phyloP scores from a whole-genome alignment of 92 coral and sea anemone genomes.

The Epizoanthus ramosus region DNA sequence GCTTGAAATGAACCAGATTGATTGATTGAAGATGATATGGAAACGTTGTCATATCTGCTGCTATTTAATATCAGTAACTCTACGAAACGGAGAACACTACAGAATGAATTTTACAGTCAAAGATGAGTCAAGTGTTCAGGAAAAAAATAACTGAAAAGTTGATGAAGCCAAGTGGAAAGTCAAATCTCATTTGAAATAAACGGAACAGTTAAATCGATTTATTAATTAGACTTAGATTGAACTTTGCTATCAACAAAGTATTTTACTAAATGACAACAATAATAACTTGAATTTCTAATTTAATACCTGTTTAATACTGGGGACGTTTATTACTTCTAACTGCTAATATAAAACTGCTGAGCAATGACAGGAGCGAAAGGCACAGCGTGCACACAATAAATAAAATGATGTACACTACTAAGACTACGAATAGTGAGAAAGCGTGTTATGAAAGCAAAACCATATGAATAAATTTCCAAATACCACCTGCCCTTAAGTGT shows the following conservation, averaged over 20 bases:
- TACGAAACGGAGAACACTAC: too few species aligned
- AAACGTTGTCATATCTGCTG: too few species aligned
- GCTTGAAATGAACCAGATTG: too few species aligned
- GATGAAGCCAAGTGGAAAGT: too few species aligned
- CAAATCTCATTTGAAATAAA: too few species aligned
- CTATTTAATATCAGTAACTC: too few species aligned
- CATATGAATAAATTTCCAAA: constrained; percentile 21
- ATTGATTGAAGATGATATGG: too few species aligned
- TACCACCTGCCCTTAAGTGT: constrained; percentile 78
- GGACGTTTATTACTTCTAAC: neutral
- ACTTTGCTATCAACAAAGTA: neutral
- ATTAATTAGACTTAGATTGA: neutral
- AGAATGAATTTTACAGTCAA: too few species aligned
- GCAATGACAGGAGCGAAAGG: neutral
- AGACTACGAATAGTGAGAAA: neutral
- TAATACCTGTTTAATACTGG: neutral
- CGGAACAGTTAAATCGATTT: neutral
- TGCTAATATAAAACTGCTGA: neutral
- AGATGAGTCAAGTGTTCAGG: too few species aligned
- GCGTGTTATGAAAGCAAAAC: neutral
- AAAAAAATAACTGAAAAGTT: too few species aligned
- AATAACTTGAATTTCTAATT: neutral
- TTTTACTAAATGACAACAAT: neutral
- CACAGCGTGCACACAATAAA: neutral
- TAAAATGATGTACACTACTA: neutral